phyloP scores from a whole-genome alignment of 2,113 vertebrate genomes.

The Edolisoma coerulescens region DNA sequence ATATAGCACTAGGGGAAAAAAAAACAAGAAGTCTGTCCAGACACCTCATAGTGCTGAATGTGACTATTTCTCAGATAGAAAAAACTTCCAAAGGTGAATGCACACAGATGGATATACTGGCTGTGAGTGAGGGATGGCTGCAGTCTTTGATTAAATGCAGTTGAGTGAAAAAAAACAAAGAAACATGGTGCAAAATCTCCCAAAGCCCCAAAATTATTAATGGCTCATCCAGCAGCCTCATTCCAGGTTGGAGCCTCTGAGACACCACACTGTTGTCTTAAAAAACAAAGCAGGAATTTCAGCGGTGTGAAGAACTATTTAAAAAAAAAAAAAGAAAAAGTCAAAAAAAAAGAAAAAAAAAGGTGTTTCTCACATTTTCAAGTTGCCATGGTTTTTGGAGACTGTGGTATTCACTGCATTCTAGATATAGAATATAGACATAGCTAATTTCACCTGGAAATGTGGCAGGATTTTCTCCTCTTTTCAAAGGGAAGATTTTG shows the following conservation, averaged over 20 bases:
- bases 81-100: neutral
- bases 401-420: neutral
- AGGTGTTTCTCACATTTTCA: neutral
- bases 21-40: neutral
- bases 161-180: neutral
- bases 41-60: neutral
- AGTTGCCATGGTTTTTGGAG: slow-evolving; percentile 30
- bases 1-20: neutral
- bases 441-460: slow-evolving; percentile 7
- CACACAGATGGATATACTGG: neutral
- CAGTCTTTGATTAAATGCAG: neutral
- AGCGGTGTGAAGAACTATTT: neutral
- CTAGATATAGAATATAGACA: neutral
- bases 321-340: neutral
- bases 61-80: neutral
- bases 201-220: neutral
- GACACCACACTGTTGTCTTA: neutral
- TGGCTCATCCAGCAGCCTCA: neutral
- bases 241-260: neutral
- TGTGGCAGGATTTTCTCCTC: neutral
- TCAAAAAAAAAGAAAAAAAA: neutral
- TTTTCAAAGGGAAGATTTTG: neutral
- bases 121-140: neutral
- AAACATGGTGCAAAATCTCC: neutral
- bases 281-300: neutral